These are phyloP conservation scores for Trogon melanurus DNA, from an alignment of 2,113 vertebrate genomes.

Conservation along the genomic window DNA sequence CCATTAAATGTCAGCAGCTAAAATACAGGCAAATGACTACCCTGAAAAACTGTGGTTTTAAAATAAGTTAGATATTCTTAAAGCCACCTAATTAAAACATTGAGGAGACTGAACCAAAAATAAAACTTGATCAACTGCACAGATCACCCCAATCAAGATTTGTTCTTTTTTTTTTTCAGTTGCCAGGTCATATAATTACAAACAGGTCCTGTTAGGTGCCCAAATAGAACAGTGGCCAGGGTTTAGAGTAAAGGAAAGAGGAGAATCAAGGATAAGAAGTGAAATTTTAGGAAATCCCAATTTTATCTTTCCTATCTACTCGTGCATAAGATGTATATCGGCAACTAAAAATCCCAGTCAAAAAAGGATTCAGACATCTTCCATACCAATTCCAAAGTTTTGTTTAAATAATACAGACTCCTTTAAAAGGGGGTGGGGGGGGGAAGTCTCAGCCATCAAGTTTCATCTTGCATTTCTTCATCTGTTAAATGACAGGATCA, in stretches of 20 bases:
- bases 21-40: neutral
- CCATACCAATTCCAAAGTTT: neutral
- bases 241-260: neutral
- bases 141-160: neutral
- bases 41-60: neutral
- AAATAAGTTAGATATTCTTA: neutral
- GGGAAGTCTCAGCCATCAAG: neutral
- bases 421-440: neutral
- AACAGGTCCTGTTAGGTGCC: neutral
- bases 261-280: neutral
- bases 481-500: neutral
- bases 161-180: neutral
- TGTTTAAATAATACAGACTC: neutral
- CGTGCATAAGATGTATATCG: neutral
- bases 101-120: neutral
- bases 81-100: neutral
- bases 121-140: neutral
- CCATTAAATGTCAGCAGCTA: neutral
- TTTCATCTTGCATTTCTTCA: neutral
- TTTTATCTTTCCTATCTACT: neutral
- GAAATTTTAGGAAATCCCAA: neutral
- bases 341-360: neutral
- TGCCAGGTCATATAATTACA: neutral
- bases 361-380: neutral
- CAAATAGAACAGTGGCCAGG: neutral